phyloP scores from a whole-genome alignment of 2,113 vertebrate species.

The Anoplopoma fimbria region DNA sequence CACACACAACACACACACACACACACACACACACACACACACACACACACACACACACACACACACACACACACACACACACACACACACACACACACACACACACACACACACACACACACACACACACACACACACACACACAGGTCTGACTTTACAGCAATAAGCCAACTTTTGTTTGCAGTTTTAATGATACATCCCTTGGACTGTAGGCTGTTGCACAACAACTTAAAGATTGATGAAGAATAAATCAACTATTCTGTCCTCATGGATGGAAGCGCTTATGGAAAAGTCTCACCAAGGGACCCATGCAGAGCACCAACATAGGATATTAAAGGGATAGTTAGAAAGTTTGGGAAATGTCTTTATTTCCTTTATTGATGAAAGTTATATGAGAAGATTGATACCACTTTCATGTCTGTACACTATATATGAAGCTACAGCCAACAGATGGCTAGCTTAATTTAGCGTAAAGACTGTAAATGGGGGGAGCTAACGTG shows the following conservation, averaged over 20 bases:
- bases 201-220: background rate
- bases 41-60: constrained; percentile 1
- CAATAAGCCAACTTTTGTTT: constrained; percentile 22
- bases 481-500: background rate
- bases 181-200: constrained; percentile 51
- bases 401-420: background rate
- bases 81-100: background rate
- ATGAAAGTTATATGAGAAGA: background rate
- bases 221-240: constrained; percentile 27
- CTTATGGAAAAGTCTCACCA: background rate
- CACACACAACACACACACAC: background rate
- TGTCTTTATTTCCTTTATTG: background rate
- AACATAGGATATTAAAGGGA: background rate
- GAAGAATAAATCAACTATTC: constrained; percentile 68
- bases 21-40: background rate
- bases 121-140: constrained; percentile 11
- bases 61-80: constrained; percentile 7
- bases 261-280: background rate
- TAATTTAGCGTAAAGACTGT: background rate
- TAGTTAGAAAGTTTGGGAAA: background rate
- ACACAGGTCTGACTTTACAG: background rate
- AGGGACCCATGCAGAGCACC: background rate
- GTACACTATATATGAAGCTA: background rate
- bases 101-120: background rate
- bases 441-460: background rate